Conservation (phyloP, 2,113 vertebrate species). For the Camelus bactrianus region DNA sequence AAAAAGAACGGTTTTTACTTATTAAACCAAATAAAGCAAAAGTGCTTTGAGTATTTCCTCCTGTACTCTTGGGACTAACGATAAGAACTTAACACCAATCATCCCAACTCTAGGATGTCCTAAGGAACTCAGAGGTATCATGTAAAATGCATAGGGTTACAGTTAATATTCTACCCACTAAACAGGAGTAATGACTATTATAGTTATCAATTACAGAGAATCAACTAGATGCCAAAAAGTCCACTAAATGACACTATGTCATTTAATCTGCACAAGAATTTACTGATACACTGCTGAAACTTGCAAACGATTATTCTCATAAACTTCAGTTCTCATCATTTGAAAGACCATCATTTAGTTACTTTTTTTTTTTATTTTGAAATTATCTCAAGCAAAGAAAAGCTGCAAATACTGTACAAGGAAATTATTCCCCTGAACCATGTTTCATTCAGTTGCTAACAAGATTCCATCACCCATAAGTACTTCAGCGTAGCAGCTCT, state of each 20-base stretch:
- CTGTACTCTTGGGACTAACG: background rate
- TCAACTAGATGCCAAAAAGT: background rate
- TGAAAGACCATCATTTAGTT: background rate
- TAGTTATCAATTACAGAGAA: background rate
- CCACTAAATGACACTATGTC: background rate
- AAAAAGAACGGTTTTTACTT: slow-evolving; percentile 41
- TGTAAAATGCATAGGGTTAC: background rate
- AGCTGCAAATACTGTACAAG: background rate
- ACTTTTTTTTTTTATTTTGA: background rate
- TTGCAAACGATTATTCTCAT: background rate
- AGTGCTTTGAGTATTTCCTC: background rate
- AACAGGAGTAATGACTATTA: background rate
- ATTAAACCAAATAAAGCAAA: slow-evolving; percentile 47
- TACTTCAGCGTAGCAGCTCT: background rate
- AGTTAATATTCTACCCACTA: background rate
- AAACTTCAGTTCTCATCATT: background rate
- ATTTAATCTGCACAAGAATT: slow-evolving; percentile 34
- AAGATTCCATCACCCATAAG: background rate
- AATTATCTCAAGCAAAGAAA: slow-evolving; percentile 36
- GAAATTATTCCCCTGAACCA: background rate
- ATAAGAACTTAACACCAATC: background rate
- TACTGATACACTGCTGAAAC: slow-evolving; percentile 4
- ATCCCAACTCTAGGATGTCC: background rate
- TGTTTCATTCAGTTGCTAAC: background rate
- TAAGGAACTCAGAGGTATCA: background rate